Percentiles rank a stretch among this genome's conserved stretches.
These are phyloP conservation scores for Hemiprocne comata DNA, from an alignment of 2,113 vertebrate species.

Conservation along the genomic window DNA sequence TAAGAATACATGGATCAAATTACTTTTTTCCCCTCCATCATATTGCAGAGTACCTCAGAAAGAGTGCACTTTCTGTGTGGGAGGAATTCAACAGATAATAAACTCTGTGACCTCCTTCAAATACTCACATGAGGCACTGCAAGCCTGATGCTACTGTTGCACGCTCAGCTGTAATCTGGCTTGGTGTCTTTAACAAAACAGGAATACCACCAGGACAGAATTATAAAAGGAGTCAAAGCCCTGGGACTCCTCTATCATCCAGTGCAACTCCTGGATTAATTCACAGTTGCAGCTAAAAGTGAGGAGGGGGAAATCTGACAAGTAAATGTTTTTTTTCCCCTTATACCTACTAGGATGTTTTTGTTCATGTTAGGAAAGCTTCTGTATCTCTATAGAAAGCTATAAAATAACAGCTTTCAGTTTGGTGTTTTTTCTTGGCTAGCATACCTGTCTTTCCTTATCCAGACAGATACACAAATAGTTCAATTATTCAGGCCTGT, in stretches of 20 bases:
- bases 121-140: not conserved
- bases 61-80: not conserved
- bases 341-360: not conserved
- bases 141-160: not conserved
- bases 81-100: not conserved
- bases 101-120: not conserved
- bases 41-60: not conserved
- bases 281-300: not conserved
- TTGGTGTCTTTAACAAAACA: not conserved
- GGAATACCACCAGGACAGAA: not conserved
- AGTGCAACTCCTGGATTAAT: not conserved
- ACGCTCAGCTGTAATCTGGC: not conserved
- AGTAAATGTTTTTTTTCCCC: not conserved
- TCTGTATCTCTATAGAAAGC: not conserved
- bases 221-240: not conserved
- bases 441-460: not conserved
- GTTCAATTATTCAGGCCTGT: not conserved
- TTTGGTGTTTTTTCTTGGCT: not conserved
- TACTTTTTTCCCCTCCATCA: not conserved
- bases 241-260: not conserved
- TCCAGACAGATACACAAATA: not conserved
- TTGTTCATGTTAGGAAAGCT: not conserved
- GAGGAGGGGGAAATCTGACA: fast-evolving
- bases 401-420: not conserved
- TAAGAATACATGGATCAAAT: not conserved